Evolutionary conservation across 2,888 invertebrate genomes (phyloP), one percentile per base, ranked within the genome.

Genomic region (Macroteleia sp.): DNA sequence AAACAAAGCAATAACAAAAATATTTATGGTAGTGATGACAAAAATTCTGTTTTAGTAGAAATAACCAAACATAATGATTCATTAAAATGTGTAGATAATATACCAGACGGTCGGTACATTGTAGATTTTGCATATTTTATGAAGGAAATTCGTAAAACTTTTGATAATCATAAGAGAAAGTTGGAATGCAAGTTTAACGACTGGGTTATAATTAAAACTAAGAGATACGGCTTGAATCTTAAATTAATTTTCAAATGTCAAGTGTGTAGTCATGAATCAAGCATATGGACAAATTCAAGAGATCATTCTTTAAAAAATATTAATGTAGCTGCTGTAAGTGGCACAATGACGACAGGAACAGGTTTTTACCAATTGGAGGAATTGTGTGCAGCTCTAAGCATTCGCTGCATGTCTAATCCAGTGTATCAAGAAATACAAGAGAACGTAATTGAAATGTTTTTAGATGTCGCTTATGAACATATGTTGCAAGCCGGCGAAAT

Each of bases 361-460:
- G 83, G 85, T 10, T 52, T 61, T 54, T 44, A 61, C 5, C 81
- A 81, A 30, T 39, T 84, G 28, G 30, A 79, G 46, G 70, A 82
- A 54, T 20, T 42, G 4, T 10, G n/a, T 12, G 46, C 78, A 10
- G 62, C 73, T 2, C 42, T 83, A 19, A 64, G 81, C 56, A 25
- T 83, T 3, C 59, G 70, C 0, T 66, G 75, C 19, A 77, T 81
- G 80, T 6, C 61, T 6, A 22, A 34, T 22, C 46, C 46, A 9
- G 54, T 57, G 6, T 82, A 79, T 25, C 30, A 19, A 6, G 16
- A 30, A 8, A 30, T 46, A 10, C 74, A 76, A 0, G 22, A 81
- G 8, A 12, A 19, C 0, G 3, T 82, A 17, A 16, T 44, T 3
- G 39, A 71, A 0, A 50, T 32, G 1, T 66, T 82, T 30, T n/a